These are phyloP conservation scores for Anolis carolinensis DNA, from an alignment of 2,113 vertebrate species.

Conservation along the genomic window DNA sequence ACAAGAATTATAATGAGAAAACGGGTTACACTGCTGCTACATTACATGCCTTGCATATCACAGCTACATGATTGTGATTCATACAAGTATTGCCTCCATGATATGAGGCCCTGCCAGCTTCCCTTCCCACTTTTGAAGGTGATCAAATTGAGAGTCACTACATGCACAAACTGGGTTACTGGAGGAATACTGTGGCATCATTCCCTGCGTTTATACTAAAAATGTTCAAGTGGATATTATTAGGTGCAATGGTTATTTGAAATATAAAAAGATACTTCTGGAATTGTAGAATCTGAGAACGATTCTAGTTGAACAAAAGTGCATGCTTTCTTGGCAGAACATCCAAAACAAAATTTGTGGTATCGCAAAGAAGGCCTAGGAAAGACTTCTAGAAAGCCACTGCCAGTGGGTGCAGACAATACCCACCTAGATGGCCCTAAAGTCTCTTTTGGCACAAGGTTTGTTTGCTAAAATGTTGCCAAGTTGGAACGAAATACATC, in stretches of 20 bases:
- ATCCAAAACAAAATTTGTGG: too few species aligned
- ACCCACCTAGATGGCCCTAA: too few species aligned
- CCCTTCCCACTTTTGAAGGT: background rate
- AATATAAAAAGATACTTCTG: background rate
- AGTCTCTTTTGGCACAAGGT: background rate
- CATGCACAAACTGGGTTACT: background rate
- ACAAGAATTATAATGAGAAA: background rate
- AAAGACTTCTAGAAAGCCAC: too few species aligned
- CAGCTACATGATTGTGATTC: background rate
- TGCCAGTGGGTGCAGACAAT: background rate
- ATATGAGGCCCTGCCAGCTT: background rate
- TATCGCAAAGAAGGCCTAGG: background rate
- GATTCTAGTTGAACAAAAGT: background rate
- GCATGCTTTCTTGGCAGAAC: too few species aligned
- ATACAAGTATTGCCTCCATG: background rate
- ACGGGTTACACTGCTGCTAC: background rate
- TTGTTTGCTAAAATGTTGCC: background rate
- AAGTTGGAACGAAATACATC: background rate
- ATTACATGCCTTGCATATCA: background rate
- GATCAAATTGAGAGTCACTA: background rate
- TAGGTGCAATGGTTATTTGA: background rate
- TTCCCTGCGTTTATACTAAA: too few species aligned
- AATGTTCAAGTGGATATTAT: background rate
- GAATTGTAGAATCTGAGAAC: background rate
- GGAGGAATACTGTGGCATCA: background rate